Evolutionary conservation across 2,888 invertebrate genomes (phyloP), one percentile per base, ranked within the genome.

Genomic region (Polydrusus tereticollis): DNA sequence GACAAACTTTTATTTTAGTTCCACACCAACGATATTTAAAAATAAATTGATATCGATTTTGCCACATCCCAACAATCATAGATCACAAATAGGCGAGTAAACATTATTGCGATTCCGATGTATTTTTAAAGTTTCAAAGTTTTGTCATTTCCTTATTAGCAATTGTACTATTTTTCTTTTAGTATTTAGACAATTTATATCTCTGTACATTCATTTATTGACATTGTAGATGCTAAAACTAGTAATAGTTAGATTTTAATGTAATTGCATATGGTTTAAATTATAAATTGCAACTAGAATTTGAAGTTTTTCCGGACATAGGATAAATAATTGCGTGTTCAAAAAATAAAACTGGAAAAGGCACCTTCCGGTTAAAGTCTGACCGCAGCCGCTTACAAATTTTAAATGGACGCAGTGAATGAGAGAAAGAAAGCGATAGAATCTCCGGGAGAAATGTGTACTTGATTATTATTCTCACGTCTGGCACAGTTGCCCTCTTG

Each of bases 401-500:
- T 55, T 55, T 29, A 29, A 55, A 55, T 29, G 29, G 52, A 5
- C 33, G 1, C 52, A 29, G 29, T 43, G 16, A 26, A 45, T 20
- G 26, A 45, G 21, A 45, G 26, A 43, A 29, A 41, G 45, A 62
- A 62, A 62, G 43, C 16, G 7, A 43, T 18, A 59, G 16, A 62
- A 16, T 43, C 16, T 45, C 29, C 29, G 16, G 26, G 43, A 29
- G 45, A 62, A 62, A 45, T 62, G 18, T 62, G 60, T 45, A 62
- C 62, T 62, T 62, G 41, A 45, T 60, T 60, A 45, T 62, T 62
- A 62, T 62, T 62, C 45, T 18, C 62, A 62, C 45, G 45, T 62
- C 21, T 43, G 23, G 3, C n/a, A 41, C 8, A 29, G 45, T 62
- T 20, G 45, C 45, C 45, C 26, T 43, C 45, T 45, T 45, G 62